phyloP scores from a whole-genome alignment of 2,888 invertebrate genomes.

The Pristionchus exspectatus region DNA sequence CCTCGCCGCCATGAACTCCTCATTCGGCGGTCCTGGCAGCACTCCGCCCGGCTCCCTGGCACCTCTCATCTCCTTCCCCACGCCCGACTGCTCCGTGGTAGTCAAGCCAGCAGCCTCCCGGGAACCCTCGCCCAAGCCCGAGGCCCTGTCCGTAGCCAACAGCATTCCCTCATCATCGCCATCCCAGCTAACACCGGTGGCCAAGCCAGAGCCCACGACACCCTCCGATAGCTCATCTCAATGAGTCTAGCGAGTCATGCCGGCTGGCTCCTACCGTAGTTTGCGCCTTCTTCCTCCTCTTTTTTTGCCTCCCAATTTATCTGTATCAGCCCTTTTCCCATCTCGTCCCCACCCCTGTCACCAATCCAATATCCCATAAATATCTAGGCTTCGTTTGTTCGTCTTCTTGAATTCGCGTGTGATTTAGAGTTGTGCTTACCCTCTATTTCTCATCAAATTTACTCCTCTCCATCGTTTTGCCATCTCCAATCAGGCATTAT shows the following conservation, averaged over 20 bases:
- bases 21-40: background rate
- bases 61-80: background rate
- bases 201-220: background rate
- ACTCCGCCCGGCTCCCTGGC: background rate
- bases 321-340: constrained; percentile 28
- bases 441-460: background rate
- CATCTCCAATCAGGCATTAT: background rate
- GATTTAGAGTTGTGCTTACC: constrained; percentile 46
- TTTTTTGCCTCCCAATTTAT: background rate
- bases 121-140: background rate
- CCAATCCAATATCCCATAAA: constrained; percentile 49
- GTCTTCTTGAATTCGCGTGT: background rate
- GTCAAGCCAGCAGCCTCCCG: background rate
- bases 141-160: background rate
- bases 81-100: background rate
- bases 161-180: background rate
- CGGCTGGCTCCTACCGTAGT: constrained; percentile 36
- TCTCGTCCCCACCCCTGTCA: constrained; percentile 17
- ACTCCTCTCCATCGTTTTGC: constrained; percentile 4
- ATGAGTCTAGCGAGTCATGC: no score
- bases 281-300: background rate
- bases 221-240: background rate
- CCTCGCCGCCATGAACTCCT: constrained; percentile 13
- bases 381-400: background rate
- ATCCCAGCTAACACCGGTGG: background rate